These are phyloP conservation scores for Pteronura brasiliensis DNA, from an alignment of 2,113 vertebrate species.

Conservation along the genomic window DNA sequence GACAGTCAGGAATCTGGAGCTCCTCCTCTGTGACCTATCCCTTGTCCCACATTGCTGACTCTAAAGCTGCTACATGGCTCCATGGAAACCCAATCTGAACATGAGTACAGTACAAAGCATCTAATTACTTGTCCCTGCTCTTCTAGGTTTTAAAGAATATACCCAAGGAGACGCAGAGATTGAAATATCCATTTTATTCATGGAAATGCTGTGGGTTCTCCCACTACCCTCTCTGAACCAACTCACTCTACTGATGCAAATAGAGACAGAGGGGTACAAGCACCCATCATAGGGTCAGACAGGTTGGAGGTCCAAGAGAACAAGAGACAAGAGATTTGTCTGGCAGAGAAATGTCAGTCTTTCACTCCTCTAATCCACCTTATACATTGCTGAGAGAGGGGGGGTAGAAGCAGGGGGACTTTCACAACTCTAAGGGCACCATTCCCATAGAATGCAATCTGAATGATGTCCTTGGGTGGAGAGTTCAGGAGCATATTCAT, in stretches of 20 bases:
- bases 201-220: not conserved
- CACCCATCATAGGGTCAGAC: not conserved
- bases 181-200: not conserved
- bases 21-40: not conserved
- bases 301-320: not conserved
- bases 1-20: not conserved
- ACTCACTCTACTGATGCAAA: not conserved
- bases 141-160: not conserved
- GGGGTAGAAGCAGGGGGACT: not conserved
- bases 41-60: not conserved
- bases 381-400: not conserved
- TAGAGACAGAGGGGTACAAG: not conserved
- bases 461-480: not conserved
- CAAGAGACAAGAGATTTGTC: not conserved
- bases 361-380: not conserved
- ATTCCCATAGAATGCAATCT: not conserved
- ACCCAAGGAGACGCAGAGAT: not conserved
- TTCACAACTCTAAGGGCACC: not conserved
- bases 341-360: not conserved
- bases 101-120: not conserved
- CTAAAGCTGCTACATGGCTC: not conserved
- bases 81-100: not conserved
- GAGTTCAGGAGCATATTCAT: not conserved
- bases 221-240: not conserved
- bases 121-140: not conserved